These are phyloP conservation scores for Brachyrhaphis roseni DNA, from an alignment of 2,797 vertebrate genomes.

Conservation along the genomic window DNA sequence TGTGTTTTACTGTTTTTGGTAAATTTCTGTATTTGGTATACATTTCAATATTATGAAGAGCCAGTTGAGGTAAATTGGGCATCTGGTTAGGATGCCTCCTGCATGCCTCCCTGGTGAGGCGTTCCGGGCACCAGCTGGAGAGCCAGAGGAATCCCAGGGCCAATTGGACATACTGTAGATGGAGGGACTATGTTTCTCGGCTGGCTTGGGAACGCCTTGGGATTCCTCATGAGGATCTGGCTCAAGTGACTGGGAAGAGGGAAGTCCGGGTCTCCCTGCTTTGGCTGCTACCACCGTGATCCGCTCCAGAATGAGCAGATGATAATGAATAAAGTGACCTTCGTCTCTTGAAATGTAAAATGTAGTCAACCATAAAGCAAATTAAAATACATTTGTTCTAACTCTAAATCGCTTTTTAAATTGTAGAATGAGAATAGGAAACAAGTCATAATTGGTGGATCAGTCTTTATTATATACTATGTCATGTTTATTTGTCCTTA, in stretches of 20 bases:
- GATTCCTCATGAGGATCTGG: no score
- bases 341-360: neutral
- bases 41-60: neutral
- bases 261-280: no score
- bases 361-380: neutral
- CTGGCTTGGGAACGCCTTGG: no score
- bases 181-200: no score
- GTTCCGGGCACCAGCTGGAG: no score
- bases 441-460: neutral
- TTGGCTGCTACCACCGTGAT: no score
- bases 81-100: neutral
- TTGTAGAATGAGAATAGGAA: neutral
- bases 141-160: no score
- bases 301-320: neutral
- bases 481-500: neutral
- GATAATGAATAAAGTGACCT: neutral
- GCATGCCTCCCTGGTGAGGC: neutral
- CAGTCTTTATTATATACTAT: neutral
- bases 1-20: no score
- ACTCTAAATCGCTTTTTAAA: neutral
- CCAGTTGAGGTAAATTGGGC: neutral
- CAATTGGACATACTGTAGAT: no score
- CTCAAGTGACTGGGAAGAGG: no score
- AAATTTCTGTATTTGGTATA: neutral
- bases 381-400: neutral